Conservation (phyloP, 2,113 vertebrate genomes). For the Dendropsophus ebraccatus region DNA sequence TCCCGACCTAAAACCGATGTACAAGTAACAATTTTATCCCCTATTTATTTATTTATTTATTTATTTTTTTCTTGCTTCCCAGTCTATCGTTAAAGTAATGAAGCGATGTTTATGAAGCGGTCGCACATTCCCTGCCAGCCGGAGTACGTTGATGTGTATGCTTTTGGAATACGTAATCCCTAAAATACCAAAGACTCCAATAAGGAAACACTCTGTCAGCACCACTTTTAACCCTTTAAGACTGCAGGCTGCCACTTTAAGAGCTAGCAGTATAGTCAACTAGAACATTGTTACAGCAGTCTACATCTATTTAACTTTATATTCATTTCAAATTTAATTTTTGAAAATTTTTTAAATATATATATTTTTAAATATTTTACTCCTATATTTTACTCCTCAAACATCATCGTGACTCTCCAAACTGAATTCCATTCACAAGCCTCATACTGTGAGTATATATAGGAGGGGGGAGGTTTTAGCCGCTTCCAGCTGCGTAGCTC, state of each 20-base stretch:
- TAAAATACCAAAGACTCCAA: conserved; percentile 37
- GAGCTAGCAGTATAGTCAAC: neutral
- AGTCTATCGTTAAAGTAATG: neutral
- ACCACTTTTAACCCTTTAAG: neutral
- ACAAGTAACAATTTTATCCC: neutral
- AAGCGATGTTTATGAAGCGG: conserved; percentile 16
- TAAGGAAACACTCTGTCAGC: conserved; percentile 30
- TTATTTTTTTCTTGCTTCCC: neutral
- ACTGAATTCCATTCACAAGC: neutral
- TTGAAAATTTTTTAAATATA: neutral
- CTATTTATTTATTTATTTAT: too few relatives aligned
- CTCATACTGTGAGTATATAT: neutral
- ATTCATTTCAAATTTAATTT: too few relatives aligned
- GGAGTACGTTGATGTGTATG: neutral
- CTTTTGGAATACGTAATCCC: conserved; percentile 14
- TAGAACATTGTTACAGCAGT: too few relatives aligned
- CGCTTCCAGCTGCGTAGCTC: neutral
- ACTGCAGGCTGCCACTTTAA: neutral
- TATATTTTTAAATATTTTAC: neutral
- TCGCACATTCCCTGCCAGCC: conserved; percentile 1
- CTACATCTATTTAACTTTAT: too few relatives aligned
- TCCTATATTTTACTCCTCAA: neutral
- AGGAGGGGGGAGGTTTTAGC: neutral
- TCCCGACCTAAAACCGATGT: neutral
- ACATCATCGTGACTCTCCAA: neutral